Evolutionary conservation across 2,797 vertebrate species (phyloP).

Genomic region (Fundulus diaphanus): DNA sequence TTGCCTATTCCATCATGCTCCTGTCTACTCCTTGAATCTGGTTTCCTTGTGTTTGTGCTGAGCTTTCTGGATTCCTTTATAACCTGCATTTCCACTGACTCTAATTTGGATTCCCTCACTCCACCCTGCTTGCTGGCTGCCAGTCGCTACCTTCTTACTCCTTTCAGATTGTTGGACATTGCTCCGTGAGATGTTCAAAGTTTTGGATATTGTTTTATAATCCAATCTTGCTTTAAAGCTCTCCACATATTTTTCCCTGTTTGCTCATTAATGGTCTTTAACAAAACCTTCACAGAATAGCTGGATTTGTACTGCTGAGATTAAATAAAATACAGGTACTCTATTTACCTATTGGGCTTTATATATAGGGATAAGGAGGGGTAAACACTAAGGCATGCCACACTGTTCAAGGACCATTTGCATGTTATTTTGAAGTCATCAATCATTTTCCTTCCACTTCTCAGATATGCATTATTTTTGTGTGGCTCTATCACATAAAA

Average conservation of each 20-base stretch:
- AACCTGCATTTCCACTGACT: no score
- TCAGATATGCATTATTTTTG: not conserved
- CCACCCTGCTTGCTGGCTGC: not conserved
- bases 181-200: not conserved
- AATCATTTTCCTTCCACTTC: not conserved
- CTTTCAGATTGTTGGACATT: no score
- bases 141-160: not conserved
- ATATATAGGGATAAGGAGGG: not conserved
- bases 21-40: no score
- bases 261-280: not conserved
- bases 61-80: no score
- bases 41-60: no score
- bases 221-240: not conserved
- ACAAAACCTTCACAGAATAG: no score
- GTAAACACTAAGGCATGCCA: not conserved
- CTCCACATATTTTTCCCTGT: not conserved
- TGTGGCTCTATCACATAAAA: not conserved
- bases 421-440: not conserved
- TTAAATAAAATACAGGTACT: not conserved
- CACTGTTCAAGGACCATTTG: not conserved
- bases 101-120: no score
- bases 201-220: not conserved
- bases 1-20: no score
- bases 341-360: not conserved
- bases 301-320: not conserved